These are phyloP conservation scores for Spilogale gracilis DNA, from an alignment of 2,113 vertebrate species.

Conservation along the genomic window DNA sequence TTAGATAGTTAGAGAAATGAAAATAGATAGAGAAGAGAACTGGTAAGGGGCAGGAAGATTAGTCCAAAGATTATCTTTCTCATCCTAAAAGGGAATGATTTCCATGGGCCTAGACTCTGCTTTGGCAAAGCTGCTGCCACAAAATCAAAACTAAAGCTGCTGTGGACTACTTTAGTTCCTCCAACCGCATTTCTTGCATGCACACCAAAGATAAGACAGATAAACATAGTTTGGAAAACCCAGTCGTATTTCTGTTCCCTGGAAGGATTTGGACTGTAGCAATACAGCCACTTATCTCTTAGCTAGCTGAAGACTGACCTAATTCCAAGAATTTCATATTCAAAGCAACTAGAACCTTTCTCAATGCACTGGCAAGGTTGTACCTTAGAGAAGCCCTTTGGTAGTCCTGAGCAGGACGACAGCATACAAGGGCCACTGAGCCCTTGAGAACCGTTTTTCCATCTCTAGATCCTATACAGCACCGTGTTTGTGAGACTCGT, in stretches of 20 bases:
- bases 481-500: conserved; percentile 48
- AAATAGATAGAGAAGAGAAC: neutral
- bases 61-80: neutral
- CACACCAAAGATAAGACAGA: neutral
- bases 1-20: neutral
- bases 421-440: neutral
- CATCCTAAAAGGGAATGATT: neutral
- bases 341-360: conserved; percentile 3
- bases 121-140: neutral
- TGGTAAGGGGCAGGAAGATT: neutral
- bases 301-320: neutral
- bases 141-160: conserved; percentile 11
- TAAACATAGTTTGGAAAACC: neutral
- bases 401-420: neutral
- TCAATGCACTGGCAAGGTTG: neutral
- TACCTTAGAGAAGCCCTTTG: neutral
- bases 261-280: neutral
- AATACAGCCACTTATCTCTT: neutral
- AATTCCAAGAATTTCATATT: conserved; percentile 18
- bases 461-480: conserved; percentile 23
- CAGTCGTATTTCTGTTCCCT: neutral
- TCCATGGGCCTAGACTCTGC: neutral
- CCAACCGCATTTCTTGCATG: neutral
- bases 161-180: neutral
- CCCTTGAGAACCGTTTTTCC: conserved; percentile 45